phyloP scores from a whole-genome alignment of 2,797 vertebrate genomes.

The Diplodus puntazzo region DNA sequence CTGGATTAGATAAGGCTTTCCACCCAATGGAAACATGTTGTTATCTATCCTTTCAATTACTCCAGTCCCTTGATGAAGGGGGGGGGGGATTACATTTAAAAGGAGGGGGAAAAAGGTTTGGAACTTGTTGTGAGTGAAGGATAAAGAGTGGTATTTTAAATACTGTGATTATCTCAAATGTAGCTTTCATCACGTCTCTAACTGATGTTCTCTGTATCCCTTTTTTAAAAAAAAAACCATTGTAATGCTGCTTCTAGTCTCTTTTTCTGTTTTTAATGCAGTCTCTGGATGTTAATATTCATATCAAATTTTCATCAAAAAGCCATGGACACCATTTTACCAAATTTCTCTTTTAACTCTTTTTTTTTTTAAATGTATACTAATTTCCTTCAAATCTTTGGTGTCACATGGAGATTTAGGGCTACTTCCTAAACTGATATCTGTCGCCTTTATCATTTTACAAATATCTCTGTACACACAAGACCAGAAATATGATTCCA shows the following conservation, averaged over 20 bases:
- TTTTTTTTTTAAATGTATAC: too few species aligned
- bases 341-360: too few species aligned
- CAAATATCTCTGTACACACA: too few species aligned
- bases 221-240: too few species aligned
- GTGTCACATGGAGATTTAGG: too few species aligned
- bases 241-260: background rate
- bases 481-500: too few species aligned
- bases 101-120: background rate
- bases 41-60: constrained; percentile 80
- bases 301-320: background rate
- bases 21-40: constrained; percentile 64
- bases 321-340: too few species aligned
- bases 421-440: too few species aligned
- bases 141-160: constrained; percentile 28
- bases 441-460: too few species aligned
- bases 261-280: background rate
- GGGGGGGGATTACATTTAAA: constrained; percentile 31
- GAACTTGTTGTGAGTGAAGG: constrained; percentile 20
- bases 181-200: background rate
- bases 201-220: background rate
- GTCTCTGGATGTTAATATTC: background rate
- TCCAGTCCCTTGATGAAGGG: constrained; percentile 56
- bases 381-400: too few species aligned
- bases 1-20: constrained; percentile 75
- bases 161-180: constrained; percentile 11